These are phyloP conservation scores for Lethrus apterus DNA, from an alignment of 1,140 invertebrate species.

Conservation along the genomic window DNA sequence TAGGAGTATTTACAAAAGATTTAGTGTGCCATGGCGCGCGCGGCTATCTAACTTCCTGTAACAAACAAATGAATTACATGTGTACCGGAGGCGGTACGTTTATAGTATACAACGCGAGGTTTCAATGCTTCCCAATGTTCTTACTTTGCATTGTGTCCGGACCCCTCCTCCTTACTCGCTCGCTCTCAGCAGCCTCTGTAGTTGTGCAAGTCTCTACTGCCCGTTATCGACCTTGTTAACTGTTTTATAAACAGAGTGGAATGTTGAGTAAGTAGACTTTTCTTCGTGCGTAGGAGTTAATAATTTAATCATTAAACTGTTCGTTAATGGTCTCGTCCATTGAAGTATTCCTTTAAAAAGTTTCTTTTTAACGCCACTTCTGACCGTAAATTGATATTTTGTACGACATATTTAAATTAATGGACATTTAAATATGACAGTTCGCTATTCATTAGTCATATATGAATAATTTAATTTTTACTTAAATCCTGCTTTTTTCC, in stretches of 20 bases:
- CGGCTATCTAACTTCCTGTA: constrained; percentile 12
- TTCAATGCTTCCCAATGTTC: constrained; percentile 1
- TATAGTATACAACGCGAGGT: background rate
- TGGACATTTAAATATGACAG: too few relatives aligned
- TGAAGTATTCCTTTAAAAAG: too few relatives aligned
- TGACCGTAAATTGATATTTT: too few relatives aligned
- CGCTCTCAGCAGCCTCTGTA: background rate
- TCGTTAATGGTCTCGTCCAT: constrained; percentile 10
- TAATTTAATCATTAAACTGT: constrained; percentile 12
- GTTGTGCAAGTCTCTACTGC: background rate
- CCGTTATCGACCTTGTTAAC: constrained; percentile 13
- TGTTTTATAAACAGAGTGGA: constrained; percentile 1
- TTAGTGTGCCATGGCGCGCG: background rate
- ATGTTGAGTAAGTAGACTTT: constrained; percentile 10
- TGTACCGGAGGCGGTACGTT: constrained; percentile 8
- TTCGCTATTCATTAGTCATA: too few relatives aligned
- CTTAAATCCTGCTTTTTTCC: too few relatives aligned
- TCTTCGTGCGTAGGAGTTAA: constrained; percentile 11
- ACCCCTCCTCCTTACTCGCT: too few relatives aligned
- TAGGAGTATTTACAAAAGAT: constrained; percentile 5
- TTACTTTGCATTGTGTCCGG: too few relatives aligned
- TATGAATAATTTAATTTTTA: too few relatives aligned
- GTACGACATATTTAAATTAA: too few relatives aligned
- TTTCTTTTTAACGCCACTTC: too few relatives aligned
- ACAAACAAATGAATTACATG: constrained; percentile 8